These are phyloP conservation scores for Laticauda colubrina DNA, from an alignment of 2,113 vertebrate species.

Conservation along the genomic window DNA sequence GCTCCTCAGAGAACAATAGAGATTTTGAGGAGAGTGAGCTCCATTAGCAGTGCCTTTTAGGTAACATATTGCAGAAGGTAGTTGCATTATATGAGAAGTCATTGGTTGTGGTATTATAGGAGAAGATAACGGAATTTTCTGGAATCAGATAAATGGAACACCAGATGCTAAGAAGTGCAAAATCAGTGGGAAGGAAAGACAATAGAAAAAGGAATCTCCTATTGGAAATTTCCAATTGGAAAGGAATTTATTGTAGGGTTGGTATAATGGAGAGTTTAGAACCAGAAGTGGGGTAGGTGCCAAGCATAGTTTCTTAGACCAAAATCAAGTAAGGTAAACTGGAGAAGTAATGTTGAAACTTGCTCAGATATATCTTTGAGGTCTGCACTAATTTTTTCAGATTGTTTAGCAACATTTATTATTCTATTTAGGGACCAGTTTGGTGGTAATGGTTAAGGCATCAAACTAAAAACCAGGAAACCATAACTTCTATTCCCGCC, in stretches of 20 bases:
- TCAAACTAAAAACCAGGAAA: too few species aligned
- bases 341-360: neutral
- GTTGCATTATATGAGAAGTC: neutral
- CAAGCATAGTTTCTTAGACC: neutral
- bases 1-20: neutral
- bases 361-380: neutral
- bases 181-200: neutral
- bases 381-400: neutral
- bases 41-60: neutral
- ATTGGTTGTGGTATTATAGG: neutral
- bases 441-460: too few species aligned
- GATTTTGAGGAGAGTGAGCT: neutral
- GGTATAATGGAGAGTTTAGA: neutral
- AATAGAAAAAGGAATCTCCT: neutral
- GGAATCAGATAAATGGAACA: neutral
- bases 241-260: neutral
- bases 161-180: neutral
- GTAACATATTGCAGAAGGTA: neutral
- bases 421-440: neutral
- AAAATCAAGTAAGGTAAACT: neutral
- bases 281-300: neutral
- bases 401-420: neutral
- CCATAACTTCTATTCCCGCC: too few species aligned
- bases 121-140: neutral
- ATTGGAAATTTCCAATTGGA: neutral